These are phyloP conservation scores for Agrochola circellaris DNA, from an alignment of 2,888 invertebrate species.

Conservation along the genomic window DNA sequence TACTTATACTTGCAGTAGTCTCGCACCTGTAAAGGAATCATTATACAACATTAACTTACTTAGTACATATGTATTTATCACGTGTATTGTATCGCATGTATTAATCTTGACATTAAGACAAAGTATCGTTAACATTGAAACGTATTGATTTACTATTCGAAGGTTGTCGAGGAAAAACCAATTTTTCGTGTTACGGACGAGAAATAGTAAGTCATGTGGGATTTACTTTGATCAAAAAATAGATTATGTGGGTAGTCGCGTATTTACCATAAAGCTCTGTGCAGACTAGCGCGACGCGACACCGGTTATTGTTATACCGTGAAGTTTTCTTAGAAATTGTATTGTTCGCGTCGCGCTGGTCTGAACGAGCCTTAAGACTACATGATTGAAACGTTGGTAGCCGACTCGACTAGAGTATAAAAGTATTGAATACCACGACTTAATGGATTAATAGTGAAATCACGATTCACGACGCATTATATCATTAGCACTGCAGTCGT, in stretches of 20 bases:
- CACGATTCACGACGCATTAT: conserved; percentile 32
- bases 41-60: conserved; percentile 26
- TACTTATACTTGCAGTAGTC: conserved; percentile 41
- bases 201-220: background rate
- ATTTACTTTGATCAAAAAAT: conserved; percentile 1
- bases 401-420: background rate
- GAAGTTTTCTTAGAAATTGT: no score
- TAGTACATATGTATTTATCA: conserved; percentile 34
- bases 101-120: conserved; percentile 25
- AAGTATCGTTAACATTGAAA: conserved; percentile 30
- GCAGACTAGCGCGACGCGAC: no score
- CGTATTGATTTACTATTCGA: conserved; percentile 46
- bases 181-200: conserved; percentile 1
- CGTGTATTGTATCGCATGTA: conserved; percentile 27
- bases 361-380: no score
- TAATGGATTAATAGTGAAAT: conserved; percentile 40
- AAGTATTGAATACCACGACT: conserved; percentile 21
- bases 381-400: background rate
- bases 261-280: no score
- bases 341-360: no score
- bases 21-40: conserved; percentile 41
- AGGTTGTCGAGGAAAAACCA: conserved; percentile 25
- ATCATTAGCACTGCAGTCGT: conserved; percentile 31
- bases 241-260: background rate
- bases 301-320: no score